Conservation (phyloP, 2,113 vertebrate genomes). For the Callorhinus ursinus region DNA sequence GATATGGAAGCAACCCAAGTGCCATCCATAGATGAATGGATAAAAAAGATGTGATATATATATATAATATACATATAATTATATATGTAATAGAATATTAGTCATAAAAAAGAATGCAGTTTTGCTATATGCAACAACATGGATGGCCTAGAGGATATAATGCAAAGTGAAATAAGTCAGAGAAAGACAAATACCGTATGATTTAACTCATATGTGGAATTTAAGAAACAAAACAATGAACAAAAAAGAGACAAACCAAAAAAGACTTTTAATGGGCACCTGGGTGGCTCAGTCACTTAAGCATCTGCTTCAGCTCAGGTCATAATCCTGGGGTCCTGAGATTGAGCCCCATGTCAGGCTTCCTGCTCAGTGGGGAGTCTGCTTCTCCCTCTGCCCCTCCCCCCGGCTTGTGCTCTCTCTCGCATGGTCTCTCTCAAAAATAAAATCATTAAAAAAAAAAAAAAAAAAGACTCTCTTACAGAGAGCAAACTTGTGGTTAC, state of each 20-base stretch:
- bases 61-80: no score
- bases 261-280: background rate
- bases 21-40: background rate
- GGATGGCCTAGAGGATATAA: background rate
- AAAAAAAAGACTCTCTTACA: background rate
- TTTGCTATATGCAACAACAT: background rate
- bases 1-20: background rate
- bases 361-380: background rate
- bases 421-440: background rate
- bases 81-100: background rate
- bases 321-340: background rate
- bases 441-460: background rate
- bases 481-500: background rate
- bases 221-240: background rate
- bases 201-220: background rate
- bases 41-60: background rate
- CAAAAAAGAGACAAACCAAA: background rate
- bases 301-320: background rate
- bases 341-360: background rate
- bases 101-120: background rate
- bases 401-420: background rate
- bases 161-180: background rate
- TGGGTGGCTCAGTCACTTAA: background rate
- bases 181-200: background rate
- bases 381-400: background rate